Evolutionary conservation across 2,113 vertebrate genomes (phyloP).

Genomic region (Taxidea taxus): DNA sequence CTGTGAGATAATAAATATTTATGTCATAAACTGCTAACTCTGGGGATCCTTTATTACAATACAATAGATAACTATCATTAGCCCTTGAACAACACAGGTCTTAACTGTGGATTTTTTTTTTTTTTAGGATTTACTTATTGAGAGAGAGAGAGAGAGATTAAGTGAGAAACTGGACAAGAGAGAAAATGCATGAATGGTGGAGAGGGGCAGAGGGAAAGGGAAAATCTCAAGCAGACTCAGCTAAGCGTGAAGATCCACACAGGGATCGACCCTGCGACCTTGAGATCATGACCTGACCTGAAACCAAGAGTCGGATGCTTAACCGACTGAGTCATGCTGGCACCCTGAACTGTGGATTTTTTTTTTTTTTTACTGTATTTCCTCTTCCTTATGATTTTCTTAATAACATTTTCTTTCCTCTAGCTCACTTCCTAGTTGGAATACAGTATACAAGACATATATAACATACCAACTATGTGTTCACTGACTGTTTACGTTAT

Average conservation of each 20-base stretch:
- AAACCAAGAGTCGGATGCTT: neutral
- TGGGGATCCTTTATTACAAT: neutral
- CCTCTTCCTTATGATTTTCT: neutral
- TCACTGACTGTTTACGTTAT: neutral
- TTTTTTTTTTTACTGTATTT: neutral
- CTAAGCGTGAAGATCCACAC: neutral
- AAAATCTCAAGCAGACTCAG: neutral
- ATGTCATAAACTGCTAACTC: neutral
- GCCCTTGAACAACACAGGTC: neutral
- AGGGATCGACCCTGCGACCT: fast-evolving
- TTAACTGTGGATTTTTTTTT: neutral
- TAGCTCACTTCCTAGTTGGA: neutral
- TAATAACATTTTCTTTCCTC: neutral
- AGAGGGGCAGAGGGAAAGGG: neutral
- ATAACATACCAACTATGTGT: neutral
- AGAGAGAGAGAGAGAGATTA: no score
- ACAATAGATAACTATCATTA: neutral
- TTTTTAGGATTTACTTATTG: neutral
- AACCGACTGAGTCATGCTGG: neutral
- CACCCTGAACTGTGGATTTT: neutral
- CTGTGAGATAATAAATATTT: neutral
- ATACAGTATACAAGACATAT: neutral
- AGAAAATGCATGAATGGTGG: no score
- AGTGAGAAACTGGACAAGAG: no score
- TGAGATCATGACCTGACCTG: neutral